Conservation (phyloP, 2,888 invertebrate genomes). For the Gastracanthus pulcherrimus region DNA sequence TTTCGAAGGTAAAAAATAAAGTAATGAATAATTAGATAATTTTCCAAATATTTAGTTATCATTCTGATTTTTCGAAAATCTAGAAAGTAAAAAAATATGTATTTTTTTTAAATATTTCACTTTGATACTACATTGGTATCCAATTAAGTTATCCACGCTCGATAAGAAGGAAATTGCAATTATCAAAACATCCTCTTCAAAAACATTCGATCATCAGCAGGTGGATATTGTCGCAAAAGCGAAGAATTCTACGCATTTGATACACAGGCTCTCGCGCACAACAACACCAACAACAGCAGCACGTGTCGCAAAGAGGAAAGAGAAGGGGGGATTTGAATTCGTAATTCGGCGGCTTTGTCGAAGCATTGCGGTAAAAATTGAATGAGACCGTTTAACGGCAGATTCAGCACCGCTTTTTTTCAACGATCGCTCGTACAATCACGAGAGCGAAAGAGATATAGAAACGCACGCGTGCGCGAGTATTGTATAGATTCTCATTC, state of each 20-base stretch:
- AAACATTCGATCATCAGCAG: background rate
- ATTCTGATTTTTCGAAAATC: no score
- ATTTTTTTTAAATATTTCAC: no score
- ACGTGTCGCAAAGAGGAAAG: background rate
- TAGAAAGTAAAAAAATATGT: no score
- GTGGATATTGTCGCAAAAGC: slow-evolving; percentile 21
- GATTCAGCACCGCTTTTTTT: slow-evolving; percentile 54
- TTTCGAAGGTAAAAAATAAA: no score
- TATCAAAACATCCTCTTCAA: no score
- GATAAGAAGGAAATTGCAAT: no score
- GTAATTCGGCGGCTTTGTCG: slow-evolving; percentile 71
- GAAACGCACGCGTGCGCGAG: background rate
- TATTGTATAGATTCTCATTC: slow-evolving; percentile 36
- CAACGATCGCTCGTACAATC: background rate
- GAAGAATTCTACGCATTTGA: slow-evolving; percentile 1
- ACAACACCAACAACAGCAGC: background rate
- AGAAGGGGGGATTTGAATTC: slow-evolving; percentile 68
- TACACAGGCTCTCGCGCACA: background rate
- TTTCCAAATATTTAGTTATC: no score
- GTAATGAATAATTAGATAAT: no score
- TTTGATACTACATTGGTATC: no score
- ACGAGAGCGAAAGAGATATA: background rate
- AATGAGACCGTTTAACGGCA: slow-evolving; percentile 66
- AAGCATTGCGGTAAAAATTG: slow-evolving; percentile 68
- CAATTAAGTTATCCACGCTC: slow-evolving; percentile 15